A percentile compares a stretch with the other conserved stretches of the same genome.
Conservation (phyloP, 2,113 vertebrate genomes). For the Labeo rohita region DNA sequence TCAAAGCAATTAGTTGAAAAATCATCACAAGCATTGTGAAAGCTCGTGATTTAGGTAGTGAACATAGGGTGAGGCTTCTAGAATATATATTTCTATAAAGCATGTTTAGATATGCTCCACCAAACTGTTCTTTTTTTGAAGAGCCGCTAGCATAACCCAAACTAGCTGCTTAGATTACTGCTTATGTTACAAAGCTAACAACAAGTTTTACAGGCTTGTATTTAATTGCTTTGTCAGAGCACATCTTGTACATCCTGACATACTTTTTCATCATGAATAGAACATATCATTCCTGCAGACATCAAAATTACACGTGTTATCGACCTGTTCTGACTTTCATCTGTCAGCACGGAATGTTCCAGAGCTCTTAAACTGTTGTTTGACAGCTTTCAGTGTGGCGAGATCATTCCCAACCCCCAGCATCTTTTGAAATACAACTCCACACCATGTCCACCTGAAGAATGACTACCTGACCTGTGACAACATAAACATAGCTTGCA, state of each 20-base stretch:
- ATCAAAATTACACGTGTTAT: constrained; percentile 14
- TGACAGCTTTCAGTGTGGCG: constrained; percentile 5
- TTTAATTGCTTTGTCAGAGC: not conserved
- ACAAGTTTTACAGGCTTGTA: not conserved
- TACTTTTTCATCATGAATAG: constrained; percentile 1
- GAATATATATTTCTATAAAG: not conserved
- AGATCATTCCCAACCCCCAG: constrained; percentile 14
- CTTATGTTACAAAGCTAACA: constrained; percentile 1
- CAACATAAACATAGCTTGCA: not conserved
- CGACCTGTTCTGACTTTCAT: constrained; percentile 3
- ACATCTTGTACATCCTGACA: constrained; percentile 1
- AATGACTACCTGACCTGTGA: constrained; percentile 20
- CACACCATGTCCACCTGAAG: constrained; percentile 14
- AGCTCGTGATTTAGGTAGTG: not conserved
- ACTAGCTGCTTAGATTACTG: not conserved
- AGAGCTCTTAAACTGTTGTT: constrained; percentile 22
- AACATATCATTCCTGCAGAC: constrained; percentile 6
- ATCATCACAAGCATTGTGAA: not conserved
- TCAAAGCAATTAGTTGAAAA: constrained; percentile 5
- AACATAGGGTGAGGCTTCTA: not conserved
- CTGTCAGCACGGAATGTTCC: constrained; percentile 31
- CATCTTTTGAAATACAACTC: constrained; percentile 37
- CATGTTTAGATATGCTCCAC: not conserved
- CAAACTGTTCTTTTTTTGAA: not conserved
- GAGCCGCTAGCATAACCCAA: not conserved